phyloP scores from a whole-genome alignment of 2,888 invertebrate species.

The Callinectes sapidus region DNA sequence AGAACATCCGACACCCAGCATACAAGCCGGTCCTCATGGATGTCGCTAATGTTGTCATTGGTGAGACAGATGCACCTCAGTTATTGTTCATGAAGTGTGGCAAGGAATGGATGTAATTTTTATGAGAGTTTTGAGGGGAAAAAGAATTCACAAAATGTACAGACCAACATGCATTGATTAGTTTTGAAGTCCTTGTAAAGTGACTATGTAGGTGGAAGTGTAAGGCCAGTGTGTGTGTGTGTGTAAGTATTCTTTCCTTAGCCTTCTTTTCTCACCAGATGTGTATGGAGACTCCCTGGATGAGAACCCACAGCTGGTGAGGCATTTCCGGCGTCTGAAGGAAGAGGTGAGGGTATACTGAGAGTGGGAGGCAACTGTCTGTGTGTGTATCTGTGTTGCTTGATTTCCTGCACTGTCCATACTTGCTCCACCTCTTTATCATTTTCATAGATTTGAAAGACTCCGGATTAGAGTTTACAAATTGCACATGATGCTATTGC shows the following conservation, averaged over 20 bases:
- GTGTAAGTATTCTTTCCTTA: neutral
- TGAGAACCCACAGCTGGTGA: constrained; percentile 53
- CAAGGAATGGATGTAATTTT: neutral
- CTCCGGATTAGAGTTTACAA: too few relatives aligned
- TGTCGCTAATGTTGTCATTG: constrained; percentile 85
- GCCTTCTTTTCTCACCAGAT: constrained; percentile 38
- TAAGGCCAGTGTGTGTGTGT: neutral
- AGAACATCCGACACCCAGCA: constrained; percentile 83
- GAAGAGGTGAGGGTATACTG: constrained; percentile 46
- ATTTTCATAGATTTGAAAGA: too few relatives aligned
- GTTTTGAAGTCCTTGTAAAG: too few relatives aligned
- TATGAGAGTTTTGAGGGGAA: neutral
- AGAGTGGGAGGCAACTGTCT: neutral
- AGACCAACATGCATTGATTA: too few relatives aligned
- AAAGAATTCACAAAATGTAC: neutral
- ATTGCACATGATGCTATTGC: too few relatives aligned
- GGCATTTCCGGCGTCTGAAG: constrained; percentile 34
- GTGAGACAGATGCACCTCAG: constrained; percentile 75
- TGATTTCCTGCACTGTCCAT: too few relatives aligned
- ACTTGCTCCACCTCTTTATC: too few relatives aligned
- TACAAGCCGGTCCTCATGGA: constrained; percentile 86
- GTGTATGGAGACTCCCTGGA: constrained; percentile 48
- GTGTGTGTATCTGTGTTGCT: neutral
- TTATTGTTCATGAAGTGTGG: neutral
- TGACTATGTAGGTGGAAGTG: too few relatives aligned